Evolutionary conservation across 2,888 invertebrate genomes (phyloP), one percentile per base, ranked within the genome.

Genomic region (Acanthosepion esculentum): DNA sequence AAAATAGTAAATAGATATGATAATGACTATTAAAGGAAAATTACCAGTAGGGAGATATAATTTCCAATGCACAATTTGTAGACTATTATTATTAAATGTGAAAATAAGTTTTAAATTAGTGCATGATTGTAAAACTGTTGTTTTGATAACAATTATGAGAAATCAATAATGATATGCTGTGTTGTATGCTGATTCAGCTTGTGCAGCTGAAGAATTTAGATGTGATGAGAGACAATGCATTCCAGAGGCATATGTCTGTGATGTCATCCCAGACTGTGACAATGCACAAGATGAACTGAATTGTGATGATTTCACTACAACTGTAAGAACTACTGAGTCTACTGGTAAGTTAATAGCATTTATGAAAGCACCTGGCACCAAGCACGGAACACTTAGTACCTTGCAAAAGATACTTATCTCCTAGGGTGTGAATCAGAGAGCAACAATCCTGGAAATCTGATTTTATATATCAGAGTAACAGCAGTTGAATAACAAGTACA

Each of bases 241-340:
- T 50, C 93, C 93, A 50, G 29, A 10, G n/a, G 93, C 50, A 48
- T 93, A 53, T 48, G 29, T 93, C 29, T 93, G 93, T 93, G 93
- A 93, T 93, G 48, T 93, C 18, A 93, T 93, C n/a, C 93, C 93
- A 53, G 93, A 93, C 53, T 93, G 93, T 93, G 48, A 93, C 48
- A 93, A 93, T 93, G 50, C n/a, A 18, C 29, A 29, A 48, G 93
- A 93, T 93, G 93, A 93, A 53, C 1, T 48, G 15, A 29, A 26
- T n/a, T 93, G 93, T 48, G 53, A 48, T 48, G 93, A 78, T 15
- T n/a, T 18, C 12, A n/a, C n/a, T n/a, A 78, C 78, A 33, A 78
- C 78, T n/a, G 78, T 78, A 78, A 78, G 18, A 78, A n/a, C n/a
- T 78, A 78, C 78, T 78, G 12, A 78, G 33, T n/a, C 78, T 78